These are phyloP conservation scores for Heliocidaris tuberculata DNA, from an alignment of 35 echinoderm and acorn worm species.

Conservation along the genomic window DNA sequence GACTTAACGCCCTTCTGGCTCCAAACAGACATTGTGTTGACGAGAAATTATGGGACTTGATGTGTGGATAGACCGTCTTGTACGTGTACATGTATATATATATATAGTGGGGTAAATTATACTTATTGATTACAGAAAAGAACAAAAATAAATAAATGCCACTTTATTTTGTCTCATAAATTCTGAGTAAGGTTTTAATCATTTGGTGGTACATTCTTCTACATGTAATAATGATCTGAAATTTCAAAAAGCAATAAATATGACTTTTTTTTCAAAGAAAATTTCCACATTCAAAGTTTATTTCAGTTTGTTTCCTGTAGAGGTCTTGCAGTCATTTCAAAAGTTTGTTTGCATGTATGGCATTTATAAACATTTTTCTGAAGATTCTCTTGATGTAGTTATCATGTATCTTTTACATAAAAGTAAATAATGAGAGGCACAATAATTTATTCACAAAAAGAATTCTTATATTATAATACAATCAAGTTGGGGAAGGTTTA, in stretches of 20 bases:
- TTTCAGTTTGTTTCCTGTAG: not conserved
- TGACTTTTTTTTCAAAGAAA: not conserved
- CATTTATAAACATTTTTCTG: no score
- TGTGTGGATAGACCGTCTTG: no score
- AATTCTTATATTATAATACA: not conserved
- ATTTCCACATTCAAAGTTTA: not conserved
- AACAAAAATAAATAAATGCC: no score
- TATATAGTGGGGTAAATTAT: no score
- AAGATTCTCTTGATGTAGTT: no score
- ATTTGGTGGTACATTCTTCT: not conserved
- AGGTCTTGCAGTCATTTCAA: not conserved
- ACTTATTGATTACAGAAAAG: no score
- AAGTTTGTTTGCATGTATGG: no score
- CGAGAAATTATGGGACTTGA: no score
- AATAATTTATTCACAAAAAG: not conserved
- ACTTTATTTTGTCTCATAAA: not conserved
- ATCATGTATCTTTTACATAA: no score
- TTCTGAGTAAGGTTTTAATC: not conserved
- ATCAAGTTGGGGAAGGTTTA: not conserved
- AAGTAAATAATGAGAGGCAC: not conserved
- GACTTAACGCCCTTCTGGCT: no score
- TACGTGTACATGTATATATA: no score
- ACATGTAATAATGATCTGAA: not conserved
- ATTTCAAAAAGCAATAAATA: conserved; percentile 3
- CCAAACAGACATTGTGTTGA: no score